phyloP scores from a whole-genome alignment of 2,888 invertebrate genomes.

The Cephus spinipes region DNA sequence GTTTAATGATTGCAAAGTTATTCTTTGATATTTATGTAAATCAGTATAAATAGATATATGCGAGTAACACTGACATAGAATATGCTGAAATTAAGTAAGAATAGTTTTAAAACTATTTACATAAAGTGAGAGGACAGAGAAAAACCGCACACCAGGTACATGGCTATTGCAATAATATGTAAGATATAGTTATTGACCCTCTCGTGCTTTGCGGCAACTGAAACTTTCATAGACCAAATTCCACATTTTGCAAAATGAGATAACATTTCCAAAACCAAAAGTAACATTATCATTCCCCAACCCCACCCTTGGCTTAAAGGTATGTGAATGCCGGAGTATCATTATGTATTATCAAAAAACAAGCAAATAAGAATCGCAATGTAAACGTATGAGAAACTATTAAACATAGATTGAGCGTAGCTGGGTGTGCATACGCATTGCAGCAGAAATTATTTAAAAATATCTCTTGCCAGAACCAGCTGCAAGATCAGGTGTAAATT shows the following conservation, averaged over 20 bases:
- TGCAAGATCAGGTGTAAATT: neutral
- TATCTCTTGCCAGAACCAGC: neutral
- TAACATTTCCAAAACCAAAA: neutral
- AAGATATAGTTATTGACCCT: too few species aligned
- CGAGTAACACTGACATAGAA: neutral
- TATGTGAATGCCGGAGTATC: slow-evolving; percentile 38
- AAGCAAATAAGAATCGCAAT: neutral
- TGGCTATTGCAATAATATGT: too few species aligned
- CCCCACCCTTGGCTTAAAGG: slow-evolving; percentile 7
- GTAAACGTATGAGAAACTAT: neutral
- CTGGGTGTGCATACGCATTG: neutral
- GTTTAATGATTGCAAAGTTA: neutral
- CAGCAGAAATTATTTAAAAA: neutral
- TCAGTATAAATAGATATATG: neutral
- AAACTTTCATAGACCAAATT: neutral
- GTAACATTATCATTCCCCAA: neutral
- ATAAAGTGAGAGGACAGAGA: neutral
- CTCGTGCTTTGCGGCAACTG: neutral
- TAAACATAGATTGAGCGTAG: neutral
- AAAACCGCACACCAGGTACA: too few species aligned
- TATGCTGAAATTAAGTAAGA: neutral
- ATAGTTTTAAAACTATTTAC: neutral
- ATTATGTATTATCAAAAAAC: slow-evolving; percentile 3
- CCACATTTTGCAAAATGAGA: neutral
- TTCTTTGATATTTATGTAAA: neutral